Percentiles rank a stretch among this genome's conserved stretches.
Evolutionary conservation across 2,888 invertebrate genomes (phyloP).

Genomic region (Dendrolimus pini): DNA sequence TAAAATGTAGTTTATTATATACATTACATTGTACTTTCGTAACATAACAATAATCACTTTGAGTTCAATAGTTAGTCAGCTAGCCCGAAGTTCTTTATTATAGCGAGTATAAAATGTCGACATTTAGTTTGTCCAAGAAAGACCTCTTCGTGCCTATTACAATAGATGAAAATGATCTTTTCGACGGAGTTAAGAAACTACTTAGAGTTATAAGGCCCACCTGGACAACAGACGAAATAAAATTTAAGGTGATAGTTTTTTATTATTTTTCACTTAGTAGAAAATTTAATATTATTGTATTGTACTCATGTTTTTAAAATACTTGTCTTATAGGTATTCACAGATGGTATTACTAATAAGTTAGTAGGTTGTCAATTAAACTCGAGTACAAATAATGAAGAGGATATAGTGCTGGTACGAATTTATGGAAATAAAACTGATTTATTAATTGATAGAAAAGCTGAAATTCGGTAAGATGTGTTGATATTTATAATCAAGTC

Average conservation of each 20-base stretch:
- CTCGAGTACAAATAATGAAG: constrained; percentile 32
- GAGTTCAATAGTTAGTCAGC: no score
- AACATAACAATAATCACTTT: no score
- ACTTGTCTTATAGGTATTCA: constrained; percentile 83
- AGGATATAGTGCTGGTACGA: constrained; percentile 87
- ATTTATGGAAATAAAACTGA: constrained; percentile 97
- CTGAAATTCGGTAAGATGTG: constrained; percentile 81
- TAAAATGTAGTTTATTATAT: no score
- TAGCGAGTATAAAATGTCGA: constrained; percentile 33
- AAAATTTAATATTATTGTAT: constrained; percentile 2
- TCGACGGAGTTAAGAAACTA: constrained; percentile 80
- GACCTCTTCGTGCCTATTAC: constrained; percentile 75
- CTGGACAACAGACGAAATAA: constrained; percentile 80
- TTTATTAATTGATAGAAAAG: constrained; percentile 90
- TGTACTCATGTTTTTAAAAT: no score
- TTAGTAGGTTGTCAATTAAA: constrained; percentile 85
- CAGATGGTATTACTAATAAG: constrained; percentile 96
- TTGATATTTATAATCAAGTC: neutral
- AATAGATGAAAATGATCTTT: constrained; percentile 81
- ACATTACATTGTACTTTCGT: no score
- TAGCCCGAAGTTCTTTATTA: no score
- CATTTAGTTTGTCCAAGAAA: constrained; percentile 39
- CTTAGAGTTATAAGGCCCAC: constrained; percentile 81
- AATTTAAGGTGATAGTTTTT: constrained; percentile 80
- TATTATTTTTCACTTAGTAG: neutral